Percentiles rank a stretch among this genome's conserved stretches.
Evolutionary conservation across 1,140 invertebrate species (phyloP).

Genomic region (Cephus cinctus): DNA sequence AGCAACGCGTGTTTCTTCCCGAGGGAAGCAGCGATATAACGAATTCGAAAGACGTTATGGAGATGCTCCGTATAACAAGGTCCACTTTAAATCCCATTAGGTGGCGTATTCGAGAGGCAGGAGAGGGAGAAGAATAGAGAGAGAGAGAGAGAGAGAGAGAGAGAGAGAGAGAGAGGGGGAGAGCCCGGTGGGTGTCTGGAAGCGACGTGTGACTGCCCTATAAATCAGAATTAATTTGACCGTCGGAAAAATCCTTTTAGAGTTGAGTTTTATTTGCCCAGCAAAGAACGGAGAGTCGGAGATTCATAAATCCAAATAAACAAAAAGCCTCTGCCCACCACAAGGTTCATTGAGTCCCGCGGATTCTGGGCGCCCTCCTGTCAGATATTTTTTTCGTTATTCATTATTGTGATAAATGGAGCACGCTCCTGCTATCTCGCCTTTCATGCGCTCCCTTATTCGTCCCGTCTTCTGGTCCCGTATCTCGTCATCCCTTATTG

Average conservation of each 20-base stretch:
- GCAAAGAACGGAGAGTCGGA: conserved; percentile 17
- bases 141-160: conserved; percentile 12
- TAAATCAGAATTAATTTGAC: conserved; percentile 49
- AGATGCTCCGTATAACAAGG: too few relatives aligned
- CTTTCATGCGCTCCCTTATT: too few relatives aligned
- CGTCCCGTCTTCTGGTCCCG: too few relatives aligned
- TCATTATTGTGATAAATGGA: conserved; percentile 31
- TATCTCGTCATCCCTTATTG: too few relatives aligned
- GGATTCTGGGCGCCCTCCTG: conserved; percentile 23
- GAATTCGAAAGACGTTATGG: too few relatives aligned
- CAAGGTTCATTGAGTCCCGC: conserved; percentile 28
- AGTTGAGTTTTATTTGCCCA: conserved; percentile 32
- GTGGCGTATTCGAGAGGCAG: too few relatives aligned
- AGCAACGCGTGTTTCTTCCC: too few relatives aligned
- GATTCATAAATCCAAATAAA: conserved; percentile 51
- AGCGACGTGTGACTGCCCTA: conserved; percentile 21
- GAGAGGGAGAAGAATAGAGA: conserved; percentile 1
- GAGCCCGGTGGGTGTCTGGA: conserved; percentile 25
- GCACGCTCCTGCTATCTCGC: conserved; percentile 21
- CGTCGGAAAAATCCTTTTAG: conserved; percentile 30
- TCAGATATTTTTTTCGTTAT: conserved; percentile 26
- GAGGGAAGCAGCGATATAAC: too few relatives aligned
- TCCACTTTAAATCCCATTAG: too few relatives aligned
- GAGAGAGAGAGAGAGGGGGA: conserved; percentile 17
- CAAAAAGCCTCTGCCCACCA: conserved; percentile 17